These are phyloP conservation scores for Polietes domitor DNA, from an alignment of 2,888 invertebrate genomes.

Conservation along the genomic window DNA sequence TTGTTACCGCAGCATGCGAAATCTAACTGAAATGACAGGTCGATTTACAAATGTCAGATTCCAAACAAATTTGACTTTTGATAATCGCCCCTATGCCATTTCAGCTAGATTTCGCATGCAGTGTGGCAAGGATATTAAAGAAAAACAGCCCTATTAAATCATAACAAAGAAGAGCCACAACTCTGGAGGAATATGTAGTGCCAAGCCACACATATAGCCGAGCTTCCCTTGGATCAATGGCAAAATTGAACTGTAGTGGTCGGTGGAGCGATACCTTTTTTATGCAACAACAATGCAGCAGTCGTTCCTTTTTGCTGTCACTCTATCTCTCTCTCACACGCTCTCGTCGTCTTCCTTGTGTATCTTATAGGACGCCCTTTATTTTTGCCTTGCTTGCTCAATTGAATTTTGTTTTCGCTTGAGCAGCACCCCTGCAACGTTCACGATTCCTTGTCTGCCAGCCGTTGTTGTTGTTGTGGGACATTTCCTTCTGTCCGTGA, in stretches of 20 bases:
- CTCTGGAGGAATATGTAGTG: no score
- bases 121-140: no score
- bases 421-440: conserved; percentile 39
- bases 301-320: not conserved
- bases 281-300: not conserved
- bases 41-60: no score
- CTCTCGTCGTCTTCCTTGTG: not conserved
- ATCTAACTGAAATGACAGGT: no score
- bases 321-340: not conserved
- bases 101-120: no score
- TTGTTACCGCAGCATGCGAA: no score
- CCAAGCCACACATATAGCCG: no score
- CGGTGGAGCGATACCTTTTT: not conserved
- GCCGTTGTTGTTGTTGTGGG: conserved; percentile 26
- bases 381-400: conserved; percentile 56
- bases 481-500: conserved; percentile 54
- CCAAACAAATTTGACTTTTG: no score
- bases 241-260: not conserved
- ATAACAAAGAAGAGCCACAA: no score
- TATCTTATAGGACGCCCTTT: conserved; percentile 57
- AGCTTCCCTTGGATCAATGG: not conserved
- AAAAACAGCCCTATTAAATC: no score
- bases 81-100: no score
- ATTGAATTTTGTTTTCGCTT: conserved; percentile 55
- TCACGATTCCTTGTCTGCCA: conserved; percentile 59